Conservation (phyloP, 2,113 vertebrate genomes). For the Trichomycterus rosablanca region DNA sequence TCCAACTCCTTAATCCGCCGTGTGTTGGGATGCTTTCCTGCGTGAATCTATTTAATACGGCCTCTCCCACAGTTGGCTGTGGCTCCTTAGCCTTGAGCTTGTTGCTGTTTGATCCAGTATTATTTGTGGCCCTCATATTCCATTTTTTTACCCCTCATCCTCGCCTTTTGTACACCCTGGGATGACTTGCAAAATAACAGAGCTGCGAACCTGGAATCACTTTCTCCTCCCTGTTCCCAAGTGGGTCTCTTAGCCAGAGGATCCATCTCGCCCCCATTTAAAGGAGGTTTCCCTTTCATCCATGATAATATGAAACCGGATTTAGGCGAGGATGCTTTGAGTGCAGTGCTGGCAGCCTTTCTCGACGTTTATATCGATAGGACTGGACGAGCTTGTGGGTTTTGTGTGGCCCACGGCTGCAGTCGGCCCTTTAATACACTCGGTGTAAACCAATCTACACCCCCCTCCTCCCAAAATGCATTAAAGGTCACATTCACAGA, state of each 20-base stretch:
- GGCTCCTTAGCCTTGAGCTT: slow-evolving; percentile 26
- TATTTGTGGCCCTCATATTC: slow-evolving; percentile 4
- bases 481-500: slow-evolving; percentile 41
- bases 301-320: slow-evolving; percentile 45
- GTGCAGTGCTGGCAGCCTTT: slow-evolving; percentile 37
- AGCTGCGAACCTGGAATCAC: slow-evolving; percentile 38
- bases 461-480: too few species aligned
- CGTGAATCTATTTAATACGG: slow-evolving; percentile 49
- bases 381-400: slow-evolving; percentile 22
- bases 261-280: slow-evolving; percentile 43
- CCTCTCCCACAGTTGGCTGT: slow-evolving; percentile 48
- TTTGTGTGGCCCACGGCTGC: slow-evolving; percentile 31
- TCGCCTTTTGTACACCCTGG: slow-evolving; percentile 5
- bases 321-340: slow-evolving; percentile 38
- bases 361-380: slow-evolving; percentile 32
- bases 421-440: slow-evolving; percentile 31
- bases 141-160: neutral
- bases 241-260: slow-evolving; percentile 35
- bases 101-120: neutral
- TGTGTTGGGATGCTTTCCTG: slow-evolving; percentile 34
- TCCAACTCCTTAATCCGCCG: slow-evolving; percentile 45
- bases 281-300: slow-evolving; percentile 47
- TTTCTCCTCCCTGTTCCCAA: slow-evolving; percentile 44
- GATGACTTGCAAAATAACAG: slow-evolving; percentile 43
- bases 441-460: slow-evolving; percentile 38